Conservation (phyloP, 2,888 invertebrate species). For the Candidula unifasciata region DNA sequence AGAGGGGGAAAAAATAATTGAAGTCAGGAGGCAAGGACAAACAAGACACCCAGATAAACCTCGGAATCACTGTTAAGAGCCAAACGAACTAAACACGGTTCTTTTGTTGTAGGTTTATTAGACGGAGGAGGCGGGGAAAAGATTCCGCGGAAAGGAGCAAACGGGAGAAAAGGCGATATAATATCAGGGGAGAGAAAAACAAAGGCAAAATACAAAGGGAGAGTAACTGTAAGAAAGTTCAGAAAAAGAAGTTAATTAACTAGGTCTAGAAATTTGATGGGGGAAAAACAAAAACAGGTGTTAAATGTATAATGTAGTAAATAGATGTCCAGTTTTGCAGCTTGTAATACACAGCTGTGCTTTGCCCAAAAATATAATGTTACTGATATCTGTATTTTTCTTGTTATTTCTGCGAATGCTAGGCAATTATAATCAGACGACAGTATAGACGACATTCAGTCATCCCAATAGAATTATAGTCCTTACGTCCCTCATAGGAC, state of each 20-base stretch:
- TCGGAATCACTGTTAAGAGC: neutral
- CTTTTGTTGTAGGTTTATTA: slow-evolving; percentile 18
- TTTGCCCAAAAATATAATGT: too few species aligned
- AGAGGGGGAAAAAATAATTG: slow-evolving; percentile 29
- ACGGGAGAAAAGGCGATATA: neutral
- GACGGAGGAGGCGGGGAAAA: neutral
- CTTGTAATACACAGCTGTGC: too few species aligned
- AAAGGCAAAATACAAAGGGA: neutral
- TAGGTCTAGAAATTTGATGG: neutral
- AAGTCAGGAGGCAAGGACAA: slow-evolving; percentile 22
- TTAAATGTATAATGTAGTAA: too few species aligned
- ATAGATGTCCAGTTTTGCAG: too few species aligned
- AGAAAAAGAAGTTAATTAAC: neutral
- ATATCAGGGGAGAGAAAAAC: neutral
- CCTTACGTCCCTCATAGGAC: too few species aligned
- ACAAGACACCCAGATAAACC: slow-evolving; percentile 9
- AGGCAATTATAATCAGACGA: too few species aligned
- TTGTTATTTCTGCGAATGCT: too few species aligned
- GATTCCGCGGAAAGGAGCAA: neutral
- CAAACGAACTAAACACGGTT: neutral
- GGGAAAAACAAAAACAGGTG: neutral
- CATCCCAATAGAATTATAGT: too few species aligned
- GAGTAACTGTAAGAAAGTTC: neutral
- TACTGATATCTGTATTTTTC: too few species aligned
- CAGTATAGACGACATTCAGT: too few species aligned